Base-by-base conservation (phyloP, 2,113 vertebrate genomes). In the Alces alces region DNA sequence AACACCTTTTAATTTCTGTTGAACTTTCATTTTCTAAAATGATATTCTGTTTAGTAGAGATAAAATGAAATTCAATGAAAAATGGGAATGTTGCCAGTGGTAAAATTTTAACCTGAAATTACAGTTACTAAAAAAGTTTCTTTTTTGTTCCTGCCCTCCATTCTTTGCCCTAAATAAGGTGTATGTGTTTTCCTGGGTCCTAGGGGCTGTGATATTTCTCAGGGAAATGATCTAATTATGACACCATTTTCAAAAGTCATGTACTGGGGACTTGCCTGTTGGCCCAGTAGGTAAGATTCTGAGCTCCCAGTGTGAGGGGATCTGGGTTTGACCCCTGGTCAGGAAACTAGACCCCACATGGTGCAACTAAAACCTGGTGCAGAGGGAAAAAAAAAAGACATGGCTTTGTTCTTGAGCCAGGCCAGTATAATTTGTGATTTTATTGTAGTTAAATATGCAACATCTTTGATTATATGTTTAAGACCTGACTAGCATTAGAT, bases 21-120 rank as follows among this genome's bases (percentile, higher is more conserved):
- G 39, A 80, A 30, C 11, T 91, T 83, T 89, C 16, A 54, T 30
- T 86, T 90, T 83, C 27, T 17, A 86, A 95, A 94, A 28, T n/a
- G 12, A 64, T 61, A 43, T 45, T 47, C 57, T 76, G 19, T 13
- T 90, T 60, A 94, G 52, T 39, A 60, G 73, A 43, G 39, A 64
- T 28, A 23, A 58, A 96, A 93, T 39, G 30, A 84, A 93, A 78
- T 28, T 89, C 28, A 93, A 3, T 23, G 23, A 78, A 84, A 91
- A 76, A 14, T 39, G 60, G 27, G n/a, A 17, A 58, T 76, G 10
- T 36, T 52, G 36, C n/a, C 58, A 76, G n/a, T 25, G 39, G 11
- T 88, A 93, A 39, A 55, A 86, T 82, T 79, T 96, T 66, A 83
- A 39, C 33, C 52, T 87, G 30, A 93, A 83, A n/a, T 91, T 50